phyloP scores from a whole-genome alignment of 2,888 invertebrate species.

The Steinernema scapterisci region DNA sequence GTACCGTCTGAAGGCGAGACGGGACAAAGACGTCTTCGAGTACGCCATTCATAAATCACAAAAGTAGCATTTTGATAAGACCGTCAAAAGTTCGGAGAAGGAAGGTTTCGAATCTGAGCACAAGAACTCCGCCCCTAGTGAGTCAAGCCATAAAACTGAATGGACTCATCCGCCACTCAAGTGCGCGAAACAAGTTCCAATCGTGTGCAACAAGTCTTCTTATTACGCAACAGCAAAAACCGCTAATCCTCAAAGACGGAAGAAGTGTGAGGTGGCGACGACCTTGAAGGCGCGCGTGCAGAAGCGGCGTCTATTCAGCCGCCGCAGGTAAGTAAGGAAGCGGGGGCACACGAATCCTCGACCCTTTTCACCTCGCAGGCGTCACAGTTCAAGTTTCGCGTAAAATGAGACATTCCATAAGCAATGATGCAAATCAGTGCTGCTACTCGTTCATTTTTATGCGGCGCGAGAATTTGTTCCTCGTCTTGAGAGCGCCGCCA shows the following conservation, averaged over 20 bases:
- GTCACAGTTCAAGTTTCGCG: slow-evolving; percentile 26
- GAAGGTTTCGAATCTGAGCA: background rate
- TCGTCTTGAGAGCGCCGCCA: background rate
- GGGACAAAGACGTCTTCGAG: background rate
- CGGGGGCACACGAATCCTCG: background rate
- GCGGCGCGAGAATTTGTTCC: slow-evolving; percentile 2
- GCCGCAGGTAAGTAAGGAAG: slow-evolving; percentile 24
- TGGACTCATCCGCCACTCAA: slow-evolving; percentile 27
- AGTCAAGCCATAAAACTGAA: slow-evolving; percentile 30
- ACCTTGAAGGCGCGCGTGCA: slow-evolving; percentile 31
- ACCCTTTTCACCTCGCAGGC: slow-evolving; percentile 20
- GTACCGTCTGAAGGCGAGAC: background rate
- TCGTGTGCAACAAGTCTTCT: slow-evolving; percentile 24
- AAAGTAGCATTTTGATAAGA: slow-evolving; percentile 7
- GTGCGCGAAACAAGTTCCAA: slow-evolving; percentile 32
- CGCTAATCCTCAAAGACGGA: slow-evolving; percentile 32
- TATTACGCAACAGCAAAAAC: slow-evolving; percentile 29
- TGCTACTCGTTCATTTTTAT: background rate
- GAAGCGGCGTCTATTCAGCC: slow-evolving; percentile 6
- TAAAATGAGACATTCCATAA: slow-evolving; percentile 33
- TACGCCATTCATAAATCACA: slow-evolving; percentile 29
- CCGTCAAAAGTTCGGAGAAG: slow-evolving; percentile 10
- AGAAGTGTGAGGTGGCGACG: slow-evolving; percentile 29
- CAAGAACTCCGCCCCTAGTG: background rate
- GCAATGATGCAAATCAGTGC: slow-evolving; percentile 26